Evolutionary conservation across 2,797 vertebrate species (phyloP).

Genomic region (Helicolenus hilgendorfi): DNA sequence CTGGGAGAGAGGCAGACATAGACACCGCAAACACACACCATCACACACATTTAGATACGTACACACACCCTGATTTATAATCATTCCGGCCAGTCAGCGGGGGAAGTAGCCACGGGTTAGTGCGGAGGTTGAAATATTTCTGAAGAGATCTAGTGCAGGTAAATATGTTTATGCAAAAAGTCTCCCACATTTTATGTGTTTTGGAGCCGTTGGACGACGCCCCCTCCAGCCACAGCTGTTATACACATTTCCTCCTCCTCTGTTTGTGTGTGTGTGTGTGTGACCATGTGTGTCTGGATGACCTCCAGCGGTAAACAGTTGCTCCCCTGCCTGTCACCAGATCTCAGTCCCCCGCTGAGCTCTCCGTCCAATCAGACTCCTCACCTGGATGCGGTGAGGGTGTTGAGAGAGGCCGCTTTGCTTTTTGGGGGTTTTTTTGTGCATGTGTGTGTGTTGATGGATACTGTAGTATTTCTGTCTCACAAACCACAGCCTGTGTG

Average conservation of each 20-base stretch:
- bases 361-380: constrained; percentile 54
- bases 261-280: constrained; percentile 62
- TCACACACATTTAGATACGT: background rate
- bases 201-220: constrained; percentile 33
- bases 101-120: constrained; percentile 7
- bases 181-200: constrained; percentile 58
- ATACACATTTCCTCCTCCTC: constrained; percentile 82
- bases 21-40: constrained; percentile 42
- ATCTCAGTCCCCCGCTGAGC: constrained; percentile 71
- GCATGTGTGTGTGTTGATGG: constrained; percentile 27
- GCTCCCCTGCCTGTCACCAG: constrained; percentile 81
- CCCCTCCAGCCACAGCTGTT: constrained; percentile 77
- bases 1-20: constrained; percentile 39
- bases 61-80: constrained; percentile 40
- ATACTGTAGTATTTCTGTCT: constrained; percentile 54
- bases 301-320: constrained; percentile 82
- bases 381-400: constrained; percentile 61
- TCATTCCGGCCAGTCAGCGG: background rate
- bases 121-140: constrained; percentile 25
- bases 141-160: constrained; percentile 17
- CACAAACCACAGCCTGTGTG: constrained; percentile 51
- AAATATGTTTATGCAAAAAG: constrained; percentile 36
- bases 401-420: constrained; percentile 6
- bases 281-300: constrained; percentile 78
- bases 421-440: constrained; percentile 10